Conservation (phyloP, 2,888 invertebrate species). For the Subacronicta megacephala region DNA sequence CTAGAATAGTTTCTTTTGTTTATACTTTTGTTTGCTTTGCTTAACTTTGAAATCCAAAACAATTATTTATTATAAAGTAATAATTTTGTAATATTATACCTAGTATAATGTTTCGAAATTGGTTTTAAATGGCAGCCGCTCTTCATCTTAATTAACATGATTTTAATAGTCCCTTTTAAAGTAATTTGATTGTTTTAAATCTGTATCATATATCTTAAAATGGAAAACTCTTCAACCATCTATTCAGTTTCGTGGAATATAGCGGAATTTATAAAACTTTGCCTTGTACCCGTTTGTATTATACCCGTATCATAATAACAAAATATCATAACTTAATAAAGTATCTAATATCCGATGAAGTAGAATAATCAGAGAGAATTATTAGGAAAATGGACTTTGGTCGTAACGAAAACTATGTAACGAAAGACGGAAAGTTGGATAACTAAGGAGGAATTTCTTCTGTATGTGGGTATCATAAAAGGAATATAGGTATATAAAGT, state of each 20-base stretch:
- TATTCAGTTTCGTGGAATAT: neutral
- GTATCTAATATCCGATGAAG: conserved; percentile 22
- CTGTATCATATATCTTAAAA: neutral
- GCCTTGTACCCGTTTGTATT: neutral
- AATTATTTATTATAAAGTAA: too few relatives aligned
- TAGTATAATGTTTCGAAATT: too few relatives aligned
- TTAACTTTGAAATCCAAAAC: neutral
- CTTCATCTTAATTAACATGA: too few relatives aligned
- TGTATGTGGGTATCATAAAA: conserved; percentile 23
- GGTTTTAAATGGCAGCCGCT: too few relatives aligned
- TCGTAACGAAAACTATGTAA: conserved; percentile 16
- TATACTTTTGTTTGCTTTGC: conserved; percentile 1
- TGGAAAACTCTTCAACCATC: neutral
- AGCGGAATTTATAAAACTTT: conserved; percentile 3
- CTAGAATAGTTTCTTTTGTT: conserved; percentile 11
- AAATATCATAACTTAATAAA: conserved; percentile 29
- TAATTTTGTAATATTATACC: too few relatives aligned
- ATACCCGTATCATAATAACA: conserved; percentile 3
- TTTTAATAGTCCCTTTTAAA: too few relatives aligned
- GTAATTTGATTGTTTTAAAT: too few relatives aligned
- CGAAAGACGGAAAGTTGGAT: conserved; percentile 37
- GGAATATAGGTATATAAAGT: conserved; percentile 34
- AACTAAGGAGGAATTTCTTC: conserved; percentile 31
- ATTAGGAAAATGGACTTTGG: conserved; percentile 35
- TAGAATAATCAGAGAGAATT: conserved; percentile 38